Evolutionary conservation across 1,140 invertebrate genomes (phyloP), one percentile per base, ranked within the genome.

Genomic region (Ladona fulva): DNA sequence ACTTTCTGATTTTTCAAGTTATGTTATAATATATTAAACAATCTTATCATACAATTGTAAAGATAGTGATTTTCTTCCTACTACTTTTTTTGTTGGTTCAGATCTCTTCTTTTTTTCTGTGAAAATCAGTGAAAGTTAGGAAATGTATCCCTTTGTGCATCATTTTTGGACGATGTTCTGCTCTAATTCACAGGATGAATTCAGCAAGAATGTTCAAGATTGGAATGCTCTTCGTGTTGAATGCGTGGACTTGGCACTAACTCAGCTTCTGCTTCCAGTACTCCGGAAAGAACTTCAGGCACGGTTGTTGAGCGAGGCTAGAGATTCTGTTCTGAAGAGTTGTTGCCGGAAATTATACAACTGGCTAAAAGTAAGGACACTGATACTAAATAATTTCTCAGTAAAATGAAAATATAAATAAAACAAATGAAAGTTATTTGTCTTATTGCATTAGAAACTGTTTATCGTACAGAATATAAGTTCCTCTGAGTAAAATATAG

Each of bases 221-320:
- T 99, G 98, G 98, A 99, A 99, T 84, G 88, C 91, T 0, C 83
- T 98, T 75, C 88, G 98, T 42, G 90, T 90, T 0, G 92, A 96
- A 80, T 94, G 95, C 78, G 92, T 99, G 0, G 93, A 97, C 80
- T 87, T 94, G 76, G 96, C 97, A 0, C 87, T 99, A 11, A 93
- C 89, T 10, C 92, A 94, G 80, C 93, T 97, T 84, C 89, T 99
- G 0, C 92, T 96, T 82, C 97, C 96, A 0, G 93, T 94, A 82
- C 88, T 99, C 80, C 89, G 93, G 77, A 93, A 95, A 80, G 98
- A 99, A 86, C 83, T 99, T 0, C 89, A 92, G 44, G 87, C 91
- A 0, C 92, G 92, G 79, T 84, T 99, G 10, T 81, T 96, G 0
- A 87, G 90, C 52, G 97, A 99, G 86, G 90, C 96, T 0, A 96